These are phyloP conservation scores for Galerucella calmariensis DNA, from an alignment of 2,888 invertebrate genomes.

Conservation along the genomic window DNA sequence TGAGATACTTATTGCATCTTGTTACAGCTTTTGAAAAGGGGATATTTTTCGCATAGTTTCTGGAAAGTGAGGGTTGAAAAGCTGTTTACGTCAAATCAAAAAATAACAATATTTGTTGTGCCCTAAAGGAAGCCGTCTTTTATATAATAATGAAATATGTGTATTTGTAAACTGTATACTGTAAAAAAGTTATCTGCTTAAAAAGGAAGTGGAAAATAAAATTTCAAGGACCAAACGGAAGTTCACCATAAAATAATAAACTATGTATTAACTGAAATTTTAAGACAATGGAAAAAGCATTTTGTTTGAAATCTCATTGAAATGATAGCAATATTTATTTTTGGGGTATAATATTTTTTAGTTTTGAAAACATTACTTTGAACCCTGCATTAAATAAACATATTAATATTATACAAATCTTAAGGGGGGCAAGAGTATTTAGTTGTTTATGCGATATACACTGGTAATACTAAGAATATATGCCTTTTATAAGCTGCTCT, in stretches of 20 bases:
- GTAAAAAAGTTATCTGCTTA: slow-evolving; percentile 28
- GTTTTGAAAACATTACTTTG: background rate
- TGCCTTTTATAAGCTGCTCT: too few species aligned
- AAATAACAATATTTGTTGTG: background rate
- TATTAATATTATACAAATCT: too few species aligned
- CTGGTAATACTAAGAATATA: too few species aligned
- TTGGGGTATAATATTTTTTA: background rate
- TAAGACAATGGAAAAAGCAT: slow-evolving; percentile 1
- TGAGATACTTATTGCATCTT: too few species aligned
- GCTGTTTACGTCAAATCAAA: too few species aligned
- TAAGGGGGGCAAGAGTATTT: too few species aligned
- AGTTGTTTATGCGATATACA: too few species aligned
- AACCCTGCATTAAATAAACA: too few species aligned
- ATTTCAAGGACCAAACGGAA: slow-evolving; percentile 42
- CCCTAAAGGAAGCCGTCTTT: background rate
- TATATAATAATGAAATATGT: background rate
- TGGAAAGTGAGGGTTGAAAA: too few species aligned
- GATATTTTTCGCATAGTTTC: too few species aligned
- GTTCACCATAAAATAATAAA: slow-evolving; percentile 41
- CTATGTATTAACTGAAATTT: background rate
- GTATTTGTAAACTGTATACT: slow-evolving; percentile 9
- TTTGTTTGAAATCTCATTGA: background rate
- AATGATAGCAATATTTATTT: background rate
- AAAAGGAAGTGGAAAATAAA: slow-evolving; percentile 47
- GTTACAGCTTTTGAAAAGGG: too few species aligned